Evolutionary conservation across 2,888 invertebrate species (phyloP).

Genomic region (Crepidodera aurea): DNA sequence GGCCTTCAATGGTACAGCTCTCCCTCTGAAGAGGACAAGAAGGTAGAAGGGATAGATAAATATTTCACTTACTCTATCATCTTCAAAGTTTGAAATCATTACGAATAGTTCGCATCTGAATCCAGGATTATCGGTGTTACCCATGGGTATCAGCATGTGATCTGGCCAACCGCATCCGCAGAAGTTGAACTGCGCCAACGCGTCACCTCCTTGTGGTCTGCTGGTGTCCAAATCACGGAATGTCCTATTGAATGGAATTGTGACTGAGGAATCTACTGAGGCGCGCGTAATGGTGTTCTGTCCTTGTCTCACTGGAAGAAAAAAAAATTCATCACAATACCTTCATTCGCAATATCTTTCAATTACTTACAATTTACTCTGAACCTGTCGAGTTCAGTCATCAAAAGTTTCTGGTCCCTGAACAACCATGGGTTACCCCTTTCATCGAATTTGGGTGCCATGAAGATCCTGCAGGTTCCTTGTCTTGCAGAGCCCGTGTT

Average conservation of each 20-base stretch:
- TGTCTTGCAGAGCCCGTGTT: constrained; percentile 58
- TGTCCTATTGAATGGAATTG: constrained; percentile 82
- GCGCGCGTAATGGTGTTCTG: constrained; percentile 71
- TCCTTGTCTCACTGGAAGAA: constrained; percentile 70
- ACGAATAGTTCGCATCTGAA: constrained; percentile 75
- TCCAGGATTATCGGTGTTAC: constrained; percentile 66
- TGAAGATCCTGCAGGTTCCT: constrained; percentile 76
- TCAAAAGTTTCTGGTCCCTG: constrained; percentile 70
- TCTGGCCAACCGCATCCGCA: constrained; percentile 92
- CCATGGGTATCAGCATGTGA: constrained; percentile 81
- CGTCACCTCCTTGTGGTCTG: constrained; percentile 68
- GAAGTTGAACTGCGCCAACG: constrained; percentile 72
- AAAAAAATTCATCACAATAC: no score
- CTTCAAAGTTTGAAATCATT: constrained; percentile 78
- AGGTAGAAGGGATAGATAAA: no score
- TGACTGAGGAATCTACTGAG: constrained; percentile 80
- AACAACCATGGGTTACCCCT: constrained; percentile 70
- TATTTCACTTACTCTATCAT: constrained; percentile 67
- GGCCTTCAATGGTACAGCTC: no score
- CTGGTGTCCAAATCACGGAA: constrained; percentile 74
- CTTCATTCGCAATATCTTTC: no score
- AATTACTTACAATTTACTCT: constrained; percentile 65
- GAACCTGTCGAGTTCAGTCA: constrained; percentile 81
- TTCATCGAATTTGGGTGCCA: constrained; percentile 74
- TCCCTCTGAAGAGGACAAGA: no score